A percentile compares a stretch with the other conserved stretches of the same genome.
These are phyloP conservation scores for Hybognathus amarus DNA, from an alignment of 2,797 vertebrate genomes.

Conservation along the genomic window DNA sequence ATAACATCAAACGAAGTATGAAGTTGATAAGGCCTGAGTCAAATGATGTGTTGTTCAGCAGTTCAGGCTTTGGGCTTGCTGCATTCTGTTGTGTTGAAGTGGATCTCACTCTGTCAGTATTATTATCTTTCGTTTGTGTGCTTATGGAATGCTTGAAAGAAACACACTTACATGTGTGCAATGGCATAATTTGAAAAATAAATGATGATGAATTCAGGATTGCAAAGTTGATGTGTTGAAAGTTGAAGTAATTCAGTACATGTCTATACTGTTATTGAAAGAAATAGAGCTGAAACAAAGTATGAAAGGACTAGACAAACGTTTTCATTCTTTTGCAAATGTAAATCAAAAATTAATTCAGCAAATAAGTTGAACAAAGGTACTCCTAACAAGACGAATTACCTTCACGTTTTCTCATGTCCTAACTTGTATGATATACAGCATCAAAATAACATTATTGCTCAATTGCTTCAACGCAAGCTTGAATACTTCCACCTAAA, in stretches of 20 bases:
- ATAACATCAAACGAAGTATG: no score
- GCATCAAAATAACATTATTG: background rate
- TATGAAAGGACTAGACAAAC: background rate
- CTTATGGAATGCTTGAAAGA: no score
- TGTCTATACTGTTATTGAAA: background rate
- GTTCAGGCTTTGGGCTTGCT: no score
- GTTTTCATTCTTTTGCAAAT: background rate
- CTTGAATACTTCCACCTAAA: background rate
- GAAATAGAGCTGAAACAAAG: background rate
- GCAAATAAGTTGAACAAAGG: background rate
- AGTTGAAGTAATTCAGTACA: background rate
- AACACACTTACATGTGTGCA: no score
- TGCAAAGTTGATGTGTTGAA: background rate
- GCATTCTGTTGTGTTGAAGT: no score
- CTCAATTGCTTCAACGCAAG: background rate
- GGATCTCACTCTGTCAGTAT: no score
- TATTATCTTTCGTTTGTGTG: no score
- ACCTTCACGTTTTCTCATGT: background rate
- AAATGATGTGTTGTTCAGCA: no score
- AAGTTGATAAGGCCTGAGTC: no score
- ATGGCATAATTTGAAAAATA: no score
- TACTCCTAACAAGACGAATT: no score
- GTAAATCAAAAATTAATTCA: background rate
- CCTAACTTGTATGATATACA: background rate
- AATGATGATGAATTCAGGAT: no score